These are phyloP conservation scores for Laothoe populi DNA, from an alignment of 2,888 invertebrate species.

Conservation along the genomic window DNA sequence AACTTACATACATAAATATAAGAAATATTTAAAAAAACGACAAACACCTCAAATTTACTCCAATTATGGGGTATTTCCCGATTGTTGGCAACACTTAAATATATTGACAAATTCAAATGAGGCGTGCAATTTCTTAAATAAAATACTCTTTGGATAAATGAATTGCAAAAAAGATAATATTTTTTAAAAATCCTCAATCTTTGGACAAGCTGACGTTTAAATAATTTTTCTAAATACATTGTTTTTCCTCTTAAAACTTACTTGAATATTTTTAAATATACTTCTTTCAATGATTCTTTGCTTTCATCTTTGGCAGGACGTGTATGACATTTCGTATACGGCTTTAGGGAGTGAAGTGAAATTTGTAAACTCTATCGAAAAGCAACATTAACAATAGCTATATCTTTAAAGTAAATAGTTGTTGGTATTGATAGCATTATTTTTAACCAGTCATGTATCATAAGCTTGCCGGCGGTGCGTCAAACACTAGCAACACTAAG, in stretches of 20 bases:
- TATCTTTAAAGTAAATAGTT: background rate
- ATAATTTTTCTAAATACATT: conserved; percentile 22
- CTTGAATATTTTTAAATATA: conserved; percentile 21
- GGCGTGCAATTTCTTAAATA: conserved; percentile 30
- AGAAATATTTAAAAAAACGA: conserved; percentile 38
- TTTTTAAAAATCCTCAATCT: conserved; percentile 32
- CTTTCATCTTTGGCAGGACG: conserved; percentile 47
- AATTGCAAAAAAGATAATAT: conserved; percentile 31
- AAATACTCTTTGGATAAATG: conserved; percentile 30
- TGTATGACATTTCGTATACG: conserved; percentile 42
- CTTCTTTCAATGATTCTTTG: conserved; percentile 30
- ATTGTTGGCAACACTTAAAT: conserved; percentile 33
- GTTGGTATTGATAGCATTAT: background rate
- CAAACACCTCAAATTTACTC: conserved; percentile 41
- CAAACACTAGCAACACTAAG: too few relatives aligned
- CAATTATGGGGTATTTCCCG: conserved; percentile 31
- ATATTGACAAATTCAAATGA: conserved; percentile 34
- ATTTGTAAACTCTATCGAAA: background rate
- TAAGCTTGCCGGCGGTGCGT: too few relatives aligned
- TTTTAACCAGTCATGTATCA: too few relatives aligned
- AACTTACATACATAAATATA: conserved; percentile 38
- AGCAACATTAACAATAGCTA: background rate
- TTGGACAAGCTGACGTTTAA: conserved; percentile 32
- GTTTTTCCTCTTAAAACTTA: conserved; percentile 13
- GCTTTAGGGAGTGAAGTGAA: conserved; percentile 31